Evolutionary conservation across 2,888 invertebrate species (phyloP).

Genomic region (Habroteleia sp.): DNA sequence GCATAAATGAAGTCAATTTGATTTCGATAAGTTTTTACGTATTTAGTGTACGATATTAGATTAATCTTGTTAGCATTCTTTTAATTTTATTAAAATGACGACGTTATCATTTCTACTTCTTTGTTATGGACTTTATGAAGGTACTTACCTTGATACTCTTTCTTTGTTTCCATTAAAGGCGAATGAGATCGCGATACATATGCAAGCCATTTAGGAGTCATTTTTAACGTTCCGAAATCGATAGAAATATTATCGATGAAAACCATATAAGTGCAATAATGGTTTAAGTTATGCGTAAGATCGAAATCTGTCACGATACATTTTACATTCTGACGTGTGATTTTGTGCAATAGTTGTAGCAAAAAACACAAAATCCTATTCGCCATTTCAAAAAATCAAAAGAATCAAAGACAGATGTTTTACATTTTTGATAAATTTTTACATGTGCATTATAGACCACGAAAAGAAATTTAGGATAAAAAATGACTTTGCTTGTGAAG

Average conservation of each 20-base stretch:
- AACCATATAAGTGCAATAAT: constrained; percentile 39
- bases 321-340: neutral
- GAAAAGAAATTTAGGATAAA: constrained; percentile 36
- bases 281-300: constrained; percentile 11
- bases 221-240: constrained; percentile 33
- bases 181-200: too few relatives aligned
- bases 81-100: constrained; percentile 10
- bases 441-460: constrained; percentile 14
- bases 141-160: constrained; percentile 41
- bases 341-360: constrained; percentile 43
- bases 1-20: constrained; percentile 46
- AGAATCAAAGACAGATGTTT: constrained; percentile 7
- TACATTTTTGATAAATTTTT: constrained; percentile 35
- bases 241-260: constrained; percentile 13
- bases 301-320: neutral
- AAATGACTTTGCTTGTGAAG: constrained; percentile 58
- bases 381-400: constrained; percentile 20
- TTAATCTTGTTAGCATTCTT: neutral
- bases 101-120: neutral
- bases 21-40: constrained; percentile 45
- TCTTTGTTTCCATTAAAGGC: constrained; percentile 11
- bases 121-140: constrained; percentile 19
- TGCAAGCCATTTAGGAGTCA: constrained; percentile 8
- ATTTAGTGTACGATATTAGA: constrained; percentile 9
- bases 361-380: constrained; percentile 1